Evolutionary conservation across 2,113 vertebrate species (phyloP).

Genomic region (Platichthys flesus): DNA sequence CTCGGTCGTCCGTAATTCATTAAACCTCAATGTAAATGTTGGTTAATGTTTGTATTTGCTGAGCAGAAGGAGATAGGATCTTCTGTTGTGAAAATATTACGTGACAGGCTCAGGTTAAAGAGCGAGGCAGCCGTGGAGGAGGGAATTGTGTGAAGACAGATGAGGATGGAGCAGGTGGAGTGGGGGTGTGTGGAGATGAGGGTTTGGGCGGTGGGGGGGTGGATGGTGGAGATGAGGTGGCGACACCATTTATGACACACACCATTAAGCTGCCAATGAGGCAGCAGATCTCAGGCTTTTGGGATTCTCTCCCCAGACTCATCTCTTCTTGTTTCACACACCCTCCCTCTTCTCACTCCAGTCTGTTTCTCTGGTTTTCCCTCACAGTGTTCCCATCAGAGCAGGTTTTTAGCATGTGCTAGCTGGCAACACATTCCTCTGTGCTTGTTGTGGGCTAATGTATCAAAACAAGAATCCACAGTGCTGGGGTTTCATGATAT

Average conservation of each 20-base stretch:
- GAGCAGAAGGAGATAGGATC: conserved; percentile 36
- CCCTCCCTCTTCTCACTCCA: conserved; percentile 12
- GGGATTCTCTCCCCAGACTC: conserved; percentile 54
- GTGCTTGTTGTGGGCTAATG: conserved; percentile 11
- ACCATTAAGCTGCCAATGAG: conserved; percentile 74
- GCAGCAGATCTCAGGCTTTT: conserved; percentile 55
- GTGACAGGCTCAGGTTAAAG: conserved; percentile 45
- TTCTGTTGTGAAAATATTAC: conserved; percentile 47
- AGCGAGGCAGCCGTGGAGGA: conserved; percentile 25
- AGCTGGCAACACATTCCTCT: conserved; percentile 19
- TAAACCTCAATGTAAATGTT: conserved; percentile 25
- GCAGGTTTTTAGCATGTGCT: neutral
- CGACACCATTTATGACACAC: conserved; percentile 66
- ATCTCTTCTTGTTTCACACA: conserved; percentile 32
- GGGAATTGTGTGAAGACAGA: conserved; percentile 28
- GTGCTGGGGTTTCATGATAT: neutral
- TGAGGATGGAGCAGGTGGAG: conserved; percentile 21
- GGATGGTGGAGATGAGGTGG: conserved; percentile 35
- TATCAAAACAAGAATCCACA: neutral
- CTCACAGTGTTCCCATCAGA: conserved; percentile 8
- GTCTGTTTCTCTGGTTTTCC: neutral
- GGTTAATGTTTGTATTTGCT: conserved; percentile 40
- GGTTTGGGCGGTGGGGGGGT: conserved; percentile 2
- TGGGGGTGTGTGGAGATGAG: conserved; percentile 28
- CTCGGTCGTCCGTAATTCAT: neutral